Evolutionary conservation across 2,113 vertebrate species (phyloP), one percentile per base, ranked within the genome.

Genomic region (Pipa parva): DNA sequence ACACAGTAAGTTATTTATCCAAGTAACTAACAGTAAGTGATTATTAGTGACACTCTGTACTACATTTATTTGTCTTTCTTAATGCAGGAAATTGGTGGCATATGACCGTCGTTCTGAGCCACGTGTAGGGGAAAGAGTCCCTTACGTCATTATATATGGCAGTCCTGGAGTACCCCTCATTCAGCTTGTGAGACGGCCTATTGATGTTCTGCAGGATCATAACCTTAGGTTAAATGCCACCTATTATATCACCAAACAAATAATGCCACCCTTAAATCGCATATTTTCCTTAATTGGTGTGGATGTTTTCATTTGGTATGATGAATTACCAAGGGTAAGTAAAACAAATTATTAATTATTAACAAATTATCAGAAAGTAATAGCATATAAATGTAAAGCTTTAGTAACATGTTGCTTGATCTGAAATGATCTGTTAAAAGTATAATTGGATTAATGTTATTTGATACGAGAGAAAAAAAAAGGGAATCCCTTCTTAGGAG

Each of bases 161-260:
- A 56, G 75, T 51, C 95, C 97, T 0, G 96, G 96, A 0, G 66
- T 97, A 59, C 94, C 96, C n/a, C 93, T 99, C 9, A 99, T 99
- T 74, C 95, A 97, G 84, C 85, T 99, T 61, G 95, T 99, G 15
- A 87, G 92, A 2, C 84, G 89, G 46, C 97, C 97, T 21, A 27
- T 88, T 3, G 96, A 99, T 26, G 83, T 95, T 28, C 85, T 99
- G 33, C 95, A 95, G 80, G 94, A 98, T 70, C 80, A 91, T 20
- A 75, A 71, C 63, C 83, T 99, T 58, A 88, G 95, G 60, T 84
- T 97, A 76, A 99, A 99, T 5, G 83, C 92, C 54, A 87, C 88
- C 0, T 99, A 99, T 80, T 99, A 99, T 59, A 92, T 99, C 74
- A 94, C 87, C 81, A 99, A 99, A 76, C 97, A 99, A 72, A 97